Percentiles rank a stretch among this genome's conserved stretches.
Evolutionary conservation across 1,140 invertebrate species (phyloP).

Genomic region (Megalonaias nervosa): DNA sequence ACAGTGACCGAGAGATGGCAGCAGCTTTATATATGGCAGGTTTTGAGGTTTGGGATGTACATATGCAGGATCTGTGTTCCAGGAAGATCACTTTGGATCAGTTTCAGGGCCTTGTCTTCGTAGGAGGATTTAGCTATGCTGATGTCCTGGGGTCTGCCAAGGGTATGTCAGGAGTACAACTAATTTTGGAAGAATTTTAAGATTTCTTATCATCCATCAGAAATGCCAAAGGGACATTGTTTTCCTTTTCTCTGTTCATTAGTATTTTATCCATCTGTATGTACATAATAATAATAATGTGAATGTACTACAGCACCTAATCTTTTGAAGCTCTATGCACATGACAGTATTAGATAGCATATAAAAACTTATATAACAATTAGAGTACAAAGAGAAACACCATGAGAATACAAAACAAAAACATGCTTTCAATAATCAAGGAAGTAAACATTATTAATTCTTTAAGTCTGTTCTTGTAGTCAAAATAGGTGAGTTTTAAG

Average conservation of each 20-base stretch:
- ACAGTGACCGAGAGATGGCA: conserved; percentile 98
- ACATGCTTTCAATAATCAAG: too few relatives aligned
- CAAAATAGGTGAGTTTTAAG: too few relatives aligned
- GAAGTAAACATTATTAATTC: too few relatives aligned
- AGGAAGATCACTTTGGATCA: conserved; percentile 78
- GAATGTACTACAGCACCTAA: too few relatives aligned
- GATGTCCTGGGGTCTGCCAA: conserved; percentile 97
- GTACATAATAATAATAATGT: not conserved
- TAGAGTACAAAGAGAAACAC: too few relatives aligned
- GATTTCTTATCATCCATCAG: not conserved
- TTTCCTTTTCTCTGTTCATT: not conserved
- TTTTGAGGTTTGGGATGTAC: conserved; percentile 79
- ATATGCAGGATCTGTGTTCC: conserved; percentile 68
- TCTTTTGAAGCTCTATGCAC: too few relatives aligned
- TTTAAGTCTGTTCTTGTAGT: too few relatives aligned
- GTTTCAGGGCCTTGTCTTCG: conserved; percentile 93
- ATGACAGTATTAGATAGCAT: too few relatives aligned
- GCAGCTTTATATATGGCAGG: conserved; percentile 92
- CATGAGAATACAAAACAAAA: too few relatives aligned
- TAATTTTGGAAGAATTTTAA: not conserved
- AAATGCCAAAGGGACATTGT: not conserved
- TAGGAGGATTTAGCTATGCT: conserved; percentile 98
- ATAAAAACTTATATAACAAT: too few relatives aligned
- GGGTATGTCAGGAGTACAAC: conserved; percentile 70
- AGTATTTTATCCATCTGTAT: not conserved